Conservation (phyloP, 37 sponge, comb jelly and placozoan genomes). For the Cliona cf. orientalis region DNA sequence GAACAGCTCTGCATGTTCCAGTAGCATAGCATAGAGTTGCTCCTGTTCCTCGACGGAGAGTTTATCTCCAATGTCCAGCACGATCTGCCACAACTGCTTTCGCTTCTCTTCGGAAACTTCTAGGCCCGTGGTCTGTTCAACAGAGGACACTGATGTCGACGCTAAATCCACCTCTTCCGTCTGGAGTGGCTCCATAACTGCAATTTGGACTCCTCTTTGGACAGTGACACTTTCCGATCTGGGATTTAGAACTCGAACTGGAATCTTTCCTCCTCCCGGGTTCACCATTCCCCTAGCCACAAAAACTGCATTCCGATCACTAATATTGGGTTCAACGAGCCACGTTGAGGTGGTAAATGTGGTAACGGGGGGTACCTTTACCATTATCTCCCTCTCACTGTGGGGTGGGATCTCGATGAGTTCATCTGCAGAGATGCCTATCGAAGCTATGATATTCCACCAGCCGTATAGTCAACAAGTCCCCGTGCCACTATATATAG, state of each 20-base stretch:
- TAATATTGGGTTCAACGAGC: background rate
- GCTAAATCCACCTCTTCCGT: no score
- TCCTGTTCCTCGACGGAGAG: conserved; percentile 2
- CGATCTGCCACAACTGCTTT: background rate
- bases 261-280: background rate
- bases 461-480: no score
- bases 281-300: conserved; percentile 20
- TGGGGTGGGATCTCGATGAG: background rate
- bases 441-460: no score
- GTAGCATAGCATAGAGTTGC: conserved; percentile 6
- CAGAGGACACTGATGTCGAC: no score
- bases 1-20: conserved; percentile 24
- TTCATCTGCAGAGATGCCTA: background rate
- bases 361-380: background rate
- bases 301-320: conserved; percentile 3
- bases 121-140: no score
- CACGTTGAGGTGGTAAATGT: background rate
- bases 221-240: conserved; percentile 1
- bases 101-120: conserved; percentile 3
- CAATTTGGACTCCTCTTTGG: background rate
- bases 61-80: background rate
- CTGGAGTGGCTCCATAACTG: conserved; percentile 9
- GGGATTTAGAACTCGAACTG: conserved; percentile 18
- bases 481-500: no score
- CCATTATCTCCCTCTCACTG: conserved; percentile 26